Percentiles rank a stretch among this genome's conserved stretches.
Evolutionary conservation across 2,113 vertebrate species (phyloP).

Genomic region (Danionella cerebrum): DNA sequence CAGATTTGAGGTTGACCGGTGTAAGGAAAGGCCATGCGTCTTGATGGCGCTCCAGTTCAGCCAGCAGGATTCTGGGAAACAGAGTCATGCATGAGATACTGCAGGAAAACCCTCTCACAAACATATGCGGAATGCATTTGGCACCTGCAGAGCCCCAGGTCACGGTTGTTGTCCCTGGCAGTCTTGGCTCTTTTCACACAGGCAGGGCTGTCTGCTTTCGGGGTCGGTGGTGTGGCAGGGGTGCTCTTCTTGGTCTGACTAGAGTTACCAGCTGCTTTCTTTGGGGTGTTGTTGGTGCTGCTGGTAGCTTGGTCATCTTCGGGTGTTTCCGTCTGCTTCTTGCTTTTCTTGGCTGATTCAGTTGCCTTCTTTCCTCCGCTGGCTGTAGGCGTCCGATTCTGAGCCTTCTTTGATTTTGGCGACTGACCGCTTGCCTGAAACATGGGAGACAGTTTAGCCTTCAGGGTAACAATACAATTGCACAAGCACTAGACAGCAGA

Average conservation of each 20-base stretch:
- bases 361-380: constrained; percentile 67
- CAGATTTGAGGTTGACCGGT: constrained; percentile 95
- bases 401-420: constrained; percentile 86
- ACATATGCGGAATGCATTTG: not conserved
- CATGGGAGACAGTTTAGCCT: constrained; percentile 32
- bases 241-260: constrained; percentile 80
- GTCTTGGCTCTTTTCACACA: constrained; percentile 83
- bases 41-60: constrained; percentile 93
- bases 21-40: constrained; percentile 98
- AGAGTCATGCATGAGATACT: not conserved
- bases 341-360: constrained; percentile 76
- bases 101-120: not conserved
- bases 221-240: constrained; percentile 48
- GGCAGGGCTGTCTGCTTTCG: constrained; percentile 76
- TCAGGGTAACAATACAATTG: not conserved
- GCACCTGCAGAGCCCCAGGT: constrained; percentile 90
- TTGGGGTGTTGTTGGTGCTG: constrained; percentile 76
- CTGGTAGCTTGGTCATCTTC: constrained; percentile 72
- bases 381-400: constrained; percentile 46
- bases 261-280: constrained; percentile 68
- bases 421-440: constrained; percentile 86
- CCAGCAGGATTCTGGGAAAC: constrained; percentile 78
- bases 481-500: too few relatives aligned
- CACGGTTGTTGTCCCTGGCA: constrained; percentile 82
- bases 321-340: constrained; percentile 75